Percentiles rank a stretch among this genome's conserved stretches.
Conservation (phyloP, 2,113 vertebrate genomes). For the Leucosticte australis region DNA sequence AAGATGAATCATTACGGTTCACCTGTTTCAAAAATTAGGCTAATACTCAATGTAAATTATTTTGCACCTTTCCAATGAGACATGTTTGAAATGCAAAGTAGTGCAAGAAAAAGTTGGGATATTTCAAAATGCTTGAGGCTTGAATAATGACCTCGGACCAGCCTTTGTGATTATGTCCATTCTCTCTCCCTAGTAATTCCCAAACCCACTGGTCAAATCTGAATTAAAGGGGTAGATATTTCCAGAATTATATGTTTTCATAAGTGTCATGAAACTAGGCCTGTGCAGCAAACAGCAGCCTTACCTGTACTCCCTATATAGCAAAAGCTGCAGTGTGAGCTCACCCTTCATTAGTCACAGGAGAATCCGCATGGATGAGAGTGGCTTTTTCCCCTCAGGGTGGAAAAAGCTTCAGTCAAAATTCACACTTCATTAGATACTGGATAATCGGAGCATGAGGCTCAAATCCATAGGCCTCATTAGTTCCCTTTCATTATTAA, state of each 20-base stretch:
- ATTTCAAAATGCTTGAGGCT: background rate
- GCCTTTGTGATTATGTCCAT: background rate
- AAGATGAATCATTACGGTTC: background rate
- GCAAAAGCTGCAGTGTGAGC: constrained; percentile 36
- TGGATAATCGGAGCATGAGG: constrained; percentile 53
- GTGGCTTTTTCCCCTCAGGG: constrained; percentile 43
- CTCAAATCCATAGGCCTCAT: constrained; percentile 52
- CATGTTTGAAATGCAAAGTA: constrained; percentile 1
- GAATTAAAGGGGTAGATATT: background rate
- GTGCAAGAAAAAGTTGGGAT: background rate
- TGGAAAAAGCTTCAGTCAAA: constrained; percentile 59
- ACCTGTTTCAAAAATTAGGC: background rate
- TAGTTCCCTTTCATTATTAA: constrained; percentile 63
- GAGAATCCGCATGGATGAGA: constrained; percentile 4
- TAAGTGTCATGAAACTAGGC: background rate
- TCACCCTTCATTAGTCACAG: constrained; percentile 52
- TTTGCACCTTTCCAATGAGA: background rate
- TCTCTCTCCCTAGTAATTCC: background rate
- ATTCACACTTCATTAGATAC: constrained; percentile 53
- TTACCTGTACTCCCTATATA: constrained; percentile 16
- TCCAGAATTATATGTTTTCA: background rate
- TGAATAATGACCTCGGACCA: background rate
- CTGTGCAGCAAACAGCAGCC: background rate
- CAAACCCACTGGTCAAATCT: background rate
- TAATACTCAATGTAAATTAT: background rate